These are phyloP conservation scores for Aramus guarauna DNA, from an alignment of 2,113 vertebrate species.

Conservation along the genomic window DNA sequence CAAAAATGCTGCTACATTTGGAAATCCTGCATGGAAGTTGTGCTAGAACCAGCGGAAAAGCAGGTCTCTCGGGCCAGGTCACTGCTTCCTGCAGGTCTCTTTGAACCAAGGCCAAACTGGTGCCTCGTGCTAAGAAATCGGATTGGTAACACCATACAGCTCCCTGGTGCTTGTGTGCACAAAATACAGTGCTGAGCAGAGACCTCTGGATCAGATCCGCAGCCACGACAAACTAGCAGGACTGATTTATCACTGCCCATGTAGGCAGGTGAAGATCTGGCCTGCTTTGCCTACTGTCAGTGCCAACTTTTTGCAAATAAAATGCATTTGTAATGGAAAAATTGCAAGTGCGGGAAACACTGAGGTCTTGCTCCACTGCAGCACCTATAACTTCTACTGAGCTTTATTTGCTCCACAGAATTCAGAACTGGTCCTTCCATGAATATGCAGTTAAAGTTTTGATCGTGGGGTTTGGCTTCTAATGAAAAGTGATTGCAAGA, in stretches of 20 bases:
- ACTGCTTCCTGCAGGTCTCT: not conserved
- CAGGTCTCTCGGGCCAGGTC: not conserved
- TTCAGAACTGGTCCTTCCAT: not conserved
- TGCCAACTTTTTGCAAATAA: not conserved
- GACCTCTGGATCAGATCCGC: not conserved
- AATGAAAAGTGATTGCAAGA: not conserved
- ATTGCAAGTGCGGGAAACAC: not conserved
- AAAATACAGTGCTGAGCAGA: not conserved
- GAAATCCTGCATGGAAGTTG: not conserved
- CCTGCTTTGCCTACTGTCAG: not conserved
- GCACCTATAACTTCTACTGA: not conserved
- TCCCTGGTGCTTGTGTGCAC: not conserved
- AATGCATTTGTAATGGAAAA: not conserved
- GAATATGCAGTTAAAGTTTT: not conserved
- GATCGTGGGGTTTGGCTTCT: not conserved
- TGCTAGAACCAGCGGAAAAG: not conserved
- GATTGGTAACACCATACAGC: not conserved
- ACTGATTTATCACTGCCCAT: not conserved
- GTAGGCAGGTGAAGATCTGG: not conserved
- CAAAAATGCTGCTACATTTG: not conserved
- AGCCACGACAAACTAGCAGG: not conserved
- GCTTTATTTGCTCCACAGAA: not conserved
- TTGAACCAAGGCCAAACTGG: not conserved
- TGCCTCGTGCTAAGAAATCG: not conserved
- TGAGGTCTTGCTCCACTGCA: not conserved